Conservation (phyloP, 2,888 invertebrate species). For the Neoaliturus tenellus region DNA sequence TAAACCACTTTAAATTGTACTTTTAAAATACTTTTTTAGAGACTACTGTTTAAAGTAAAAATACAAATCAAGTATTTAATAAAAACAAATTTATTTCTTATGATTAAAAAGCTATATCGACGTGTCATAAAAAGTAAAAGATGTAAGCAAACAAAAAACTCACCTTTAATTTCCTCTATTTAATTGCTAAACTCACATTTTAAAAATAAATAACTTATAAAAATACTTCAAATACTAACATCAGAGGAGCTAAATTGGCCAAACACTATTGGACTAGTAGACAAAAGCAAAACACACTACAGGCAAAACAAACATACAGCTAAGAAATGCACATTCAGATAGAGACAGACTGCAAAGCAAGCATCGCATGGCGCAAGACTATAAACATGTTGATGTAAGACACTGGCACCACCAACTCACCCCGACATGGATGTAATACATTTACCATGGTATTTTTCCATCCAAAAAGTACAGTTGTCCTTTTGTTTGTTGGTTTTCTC, state of each 20-base stretch:
- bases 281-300: conserved; percentile 5
- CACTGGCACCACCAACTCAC: not conserved
- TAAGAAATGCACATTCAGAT: not conserved
- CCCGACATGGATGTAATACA: too few species aligned
- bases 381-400: not conserved
- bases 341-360: not conserved
- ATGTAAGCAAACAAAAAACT: not conserved
- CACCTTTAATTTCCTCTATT: not conserved
- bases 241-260: not conserved
- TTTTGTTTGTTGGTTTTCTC: too few species aligned
- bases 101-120: too few species aligned
- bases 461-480: too few species aligned
- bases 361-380: not conserved
- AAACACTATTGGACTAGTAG: not conserved
- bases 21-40: too few species aligned
- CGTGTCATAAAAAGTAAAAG: too few species aligned
- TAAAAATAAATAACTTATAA: too few species aligned
- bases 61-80: too few species aligned
- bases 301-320: conserved; percentile 1
- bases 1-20: too few species aligned
- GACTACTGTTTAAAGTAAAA: too few species aligned
- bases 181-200: not conserved
- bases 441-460: too few species aligned
- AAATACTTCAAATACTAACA: not conserved
- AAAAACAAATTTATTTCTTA: too few species aligned